Percentiles rank a stretch among this genome's conserved stretches.
These are phyloP conservation scores for Euzophera pinguis DNA, from an alignment of 2,888 invertebrate species.

Conservation along the genomic window DNA sequence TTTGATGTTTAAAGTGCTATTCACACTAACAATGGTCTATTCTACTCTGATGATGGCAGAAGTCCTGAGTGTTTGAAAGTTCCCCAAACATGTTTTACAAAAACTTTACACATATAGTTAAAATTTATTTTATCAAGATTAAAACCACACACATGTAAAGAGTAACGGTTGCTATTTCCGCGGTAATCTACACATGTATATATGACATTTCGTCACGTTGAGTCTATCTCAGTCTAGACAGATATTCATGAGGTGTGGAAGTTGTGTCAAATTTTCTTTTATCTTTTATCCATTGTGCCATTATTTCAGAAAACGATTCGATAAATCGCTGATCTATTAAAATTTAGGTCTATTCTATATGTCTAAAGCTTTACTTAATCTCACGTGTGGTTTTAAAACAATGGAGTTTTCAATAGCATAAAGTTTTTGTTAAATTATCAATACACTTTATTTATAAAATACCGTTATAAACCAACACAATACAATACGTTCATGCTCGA, in stretches of 20 bases:
- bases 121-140: not conserved
- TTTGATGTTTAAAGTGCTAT: constrained; percentile 28
- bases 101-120: constrained; percentile 4
- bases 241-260: too few species aligned
- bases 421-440: constrained; percentile 8
- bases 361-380: too few species aligned
- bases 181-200: too few species aligned
- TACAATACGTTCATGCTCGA: constrained; percentile 61
- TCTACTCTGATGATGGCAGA: constrained; percentile 29
- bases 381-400: not conserved
- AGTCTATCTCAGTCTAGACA: too few species aligned
- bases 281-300: too few species aligned
- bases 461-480: constrained; percentile 52
- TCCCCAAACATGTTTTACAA: constrained; percentile 6
- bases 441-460: constrained; percentile 30
- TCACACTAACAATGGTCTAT: constrained; percentile 33
- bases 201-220: too few species aligned
- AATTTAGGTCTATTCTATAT: too few species aligned
- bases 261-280: too few species aligned
- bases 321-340: too few species aligned
- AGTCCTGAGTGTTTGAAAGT: constrained; percentile 6
- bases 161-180: too few species aligned
- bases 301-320: too few species aligned
- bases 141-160: not conserved
- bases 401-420: not conserved